These are phyloP conservation scores for Cheilinus undulatus DNA, from an alignment of 2,113 vertebrate genomes.

Conservation along the genomic window DNA sequence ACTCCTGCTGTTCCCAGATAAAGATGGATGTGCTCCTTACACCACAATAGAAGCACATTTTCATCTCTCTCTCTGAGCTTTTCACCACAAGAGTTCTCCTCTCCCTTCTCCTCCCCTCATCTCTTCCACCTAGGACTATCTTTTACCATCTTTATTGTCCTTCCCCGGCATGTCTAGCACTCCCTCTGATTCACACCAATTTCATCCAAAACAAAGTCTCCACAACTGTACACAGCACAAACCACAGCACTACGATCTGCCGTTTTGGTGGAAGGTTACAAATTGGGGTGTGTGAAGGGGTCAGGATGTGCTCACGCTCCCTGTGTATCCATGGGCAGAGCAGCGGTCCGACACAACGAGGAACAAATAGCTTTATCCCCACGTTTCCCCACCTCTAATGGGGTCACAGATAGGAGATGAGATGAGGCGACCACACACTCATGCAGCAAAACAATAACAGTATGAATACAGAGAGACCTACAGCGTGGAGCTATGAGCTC, in stretches of 20 bases:
- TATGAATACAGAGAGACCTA: background rate
- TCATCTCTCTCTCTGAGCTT: constrained; percentile 38
- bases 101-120: background rate
- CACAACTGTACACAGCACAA: constrained; percentile 16
- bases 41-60: constrained; percentile 48
- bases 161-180: constrained; percentile 11
- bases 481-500: background rate
- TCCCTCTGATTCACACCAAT: constrained; percentile 36
- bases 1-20: constrained; percentile 57
- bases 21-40: constrained; percentile 53
- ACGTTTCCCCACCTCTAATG: constrained; percentile 49
- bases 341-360: constrained; percentile 43
- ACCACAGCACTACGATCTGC: constrained; percentile 37
- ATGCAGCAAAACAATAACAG: constrained; percentile 4
- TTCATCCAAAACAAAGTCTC: constrained; percentile 28
- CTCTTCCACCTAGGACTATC: background rate
- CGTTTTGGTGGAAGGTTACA: constrained; percentile 57
- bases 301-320: constrained; percentile 50
- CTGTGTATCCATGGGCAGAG: constrained; percentile 47
- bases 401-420: constrained; percentile 43
- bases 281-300: constrained; percentile 65
- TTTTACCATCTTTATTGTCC: background rate
- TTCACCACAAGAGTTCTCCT: constrained; percentile 8
- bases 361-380: constrained; percentile 58
- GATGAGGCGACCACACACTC: constrained; percentile 25